Percentiles rank a stretch among this genome's conserved stretches.
phyloP scores from a whole-genome alignment of 2,797 vertebrate species.

The Ataeniobius toweri region DNA sequence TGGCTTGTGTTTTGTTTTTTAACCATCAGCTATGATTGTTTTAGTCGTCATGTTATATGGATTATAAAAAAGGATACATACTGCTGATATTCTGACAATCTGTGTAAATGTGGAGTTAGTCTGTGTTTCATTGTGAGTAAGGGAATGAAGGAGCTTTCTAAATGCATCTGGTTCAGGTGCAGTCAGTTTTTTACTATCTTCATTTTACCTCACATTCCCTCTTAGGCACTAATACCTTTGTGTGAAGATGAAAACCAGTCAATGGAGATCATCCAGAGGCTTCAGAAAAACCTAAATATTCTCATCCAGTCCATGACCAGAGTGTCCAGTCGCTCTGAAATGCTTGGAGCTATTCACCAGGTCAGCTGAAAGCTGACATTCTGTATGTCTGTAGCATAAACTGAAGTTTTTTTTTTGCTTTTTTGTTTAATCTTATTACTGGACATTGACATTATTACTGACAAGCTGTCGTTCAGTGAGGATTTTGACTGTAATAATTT shows the following conservation, averaged over 20 bases:
- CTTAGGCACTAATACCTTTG: constrained; percentile 87
- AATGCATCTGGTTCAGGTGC: neutral
- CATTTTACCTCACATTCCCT: neutral
- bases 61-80: neutral
- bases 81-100: no score
- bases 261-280: constrained; percentile 90
- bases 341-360: constrained; percentile 97
- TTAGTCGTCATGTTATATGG: no score
- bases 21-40: no score
- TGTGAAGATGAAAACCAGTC: constrained; percentile 93
- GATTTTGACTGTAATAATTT: neutral
- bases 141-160: neutral
- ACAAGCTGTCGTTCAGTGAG: neutral
- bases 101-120: neutral
- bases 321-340: constrained; percentile 93
- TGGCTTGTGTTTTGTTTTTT: no score
- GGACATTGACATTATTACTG: neutral
- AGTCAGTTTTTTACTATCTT: neutral
- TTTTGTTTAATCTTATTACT: neutral
- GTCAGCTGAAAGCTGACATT: constrained; percentile 63
- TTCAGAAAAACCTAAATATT: constrained; percentile 90
- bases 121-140: neutral
- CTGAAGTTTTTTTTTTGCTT: neutral
- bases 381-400: neutral
- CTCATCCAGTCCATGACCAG: constrained; percentile 89